phyloP scores from a whole-genome alignment of 2,113 vertebrate genomes.

The Meleagris gallopavo region DNA sequence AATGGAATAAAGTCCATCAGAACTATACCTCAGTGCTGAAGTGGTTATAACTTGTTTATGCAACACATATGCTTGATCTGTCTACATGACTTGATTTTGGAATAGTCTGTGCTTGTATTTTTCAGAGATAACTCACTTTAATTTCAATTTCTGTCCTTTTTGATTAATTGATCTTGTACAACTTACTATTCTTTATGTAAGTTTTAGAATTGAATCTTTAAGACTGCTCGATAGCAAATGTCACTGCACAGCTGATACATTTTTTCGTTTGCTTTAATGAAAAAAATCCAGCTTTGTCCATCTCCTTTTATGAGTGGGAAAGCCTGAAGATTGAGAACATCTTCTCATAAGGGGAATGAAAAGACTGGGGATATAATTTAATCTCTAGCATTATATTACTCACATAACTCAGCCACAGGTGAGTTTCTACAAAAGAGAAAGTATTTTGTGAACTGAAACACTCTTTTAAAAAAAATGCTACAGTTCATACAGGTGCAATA shows the following conservation, averaged over 20 bases:
- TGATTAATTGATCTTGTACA: neutral
- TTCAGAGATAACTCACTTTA: neutral
- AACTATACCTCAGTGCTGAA: neutral
- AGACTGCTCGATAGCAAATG: neutral
- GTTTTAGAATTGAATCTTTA: neutral
- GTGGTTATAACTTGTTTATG: neutral
- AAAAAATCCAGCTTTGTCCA: neutral
- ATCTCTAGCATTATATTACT: neutral
- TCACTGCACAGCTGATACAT: neutral
- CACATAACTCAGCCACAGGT: neutral
- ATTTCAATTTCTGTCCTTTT: neutral
- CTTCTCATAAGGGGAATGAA: conserved; percentile 22
- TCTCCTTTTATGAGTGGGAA: conserved; percentile 15
- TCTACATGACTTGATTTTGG: neutral
- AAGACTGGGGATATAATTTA: neutral
- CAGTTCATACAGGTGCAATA: neutral
- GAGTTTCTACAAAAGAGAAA: neutral
- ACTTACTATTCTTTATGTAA: neutral
- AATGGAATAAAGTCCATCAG: rapidly evolving
- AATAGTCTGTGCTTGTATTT: neutral
- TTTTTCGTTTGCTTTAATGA: conserved; percentile 16
- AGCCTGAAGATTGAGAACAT: conserved; percentile 20
- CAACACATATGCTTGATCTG: neutral
- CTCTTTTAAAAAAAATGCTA: neutral
- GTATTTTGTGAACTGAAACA: neutral